These are phyloP conservation scores for Pseudorectes ferrugineus DNA, from an alignment of 2,113 vertebrate species.

Conservation along the genomic window DNA sequence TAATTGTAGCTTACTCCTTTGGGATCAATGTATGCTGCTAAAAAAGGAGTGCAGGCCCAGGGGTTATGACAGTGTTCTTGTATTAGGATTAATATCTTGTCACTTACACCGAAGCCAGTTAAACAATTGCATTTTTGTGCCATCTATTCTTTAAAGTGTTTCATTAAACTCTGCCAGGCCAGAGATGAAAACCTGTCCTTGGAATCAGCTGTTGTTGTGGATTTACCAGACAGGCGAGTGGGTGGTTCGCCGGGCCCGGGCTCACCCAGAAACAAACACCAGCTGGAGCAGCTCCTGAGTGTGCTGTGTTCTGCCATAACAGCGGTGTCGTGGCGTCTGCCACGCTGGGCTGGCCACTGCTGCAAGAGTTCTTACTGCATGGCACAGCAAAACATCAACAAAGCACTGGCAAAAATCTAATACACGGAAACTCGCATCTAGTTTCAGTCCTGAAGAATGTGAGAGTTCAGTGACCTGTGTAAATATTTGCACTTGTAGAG, in stretches of 20 bases:
- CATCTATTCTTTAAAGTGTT: neutral
- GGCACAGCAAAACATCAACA: neutral
- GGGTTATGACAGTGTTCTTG: neutral
- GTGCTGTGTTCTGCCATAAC: fast-evolving
- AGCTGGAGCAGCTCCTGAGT: neutral
- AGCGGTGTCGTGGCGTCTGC: neutral
- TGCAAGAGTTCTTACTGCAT: neutral
- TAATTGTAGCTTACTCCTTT: neutral
- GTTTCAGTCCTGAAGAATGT: neutral
- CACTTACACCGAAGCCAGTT: neutral
- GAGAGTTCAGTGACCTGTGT: neutral
- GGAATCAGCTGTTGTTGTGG: neutral
- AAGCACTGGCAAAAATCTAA: neutral
- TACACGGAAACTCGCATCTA: neutral
- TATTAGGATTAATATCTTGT: neutral
- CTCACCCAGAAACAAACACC: neutral
- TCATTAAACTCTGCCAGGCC: neutral
- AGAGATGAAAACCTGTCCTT: neutral
- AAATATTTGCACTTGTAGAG: neutral
- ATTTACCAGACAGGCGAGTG: fast-evolving
- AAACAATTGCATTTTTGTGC: neutral
- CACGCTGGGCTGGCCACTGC: fast-evolving
- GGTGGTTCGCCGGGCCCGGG: neutral
- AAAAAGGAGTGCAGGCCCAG: neutral
- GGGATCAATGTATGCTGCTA: neutral